These are phyloP conservation scores for Pelusios castaneus DNA, from an alignment of 2,113 vertebrate genomes.

Conservation along the genomic window DNA sequence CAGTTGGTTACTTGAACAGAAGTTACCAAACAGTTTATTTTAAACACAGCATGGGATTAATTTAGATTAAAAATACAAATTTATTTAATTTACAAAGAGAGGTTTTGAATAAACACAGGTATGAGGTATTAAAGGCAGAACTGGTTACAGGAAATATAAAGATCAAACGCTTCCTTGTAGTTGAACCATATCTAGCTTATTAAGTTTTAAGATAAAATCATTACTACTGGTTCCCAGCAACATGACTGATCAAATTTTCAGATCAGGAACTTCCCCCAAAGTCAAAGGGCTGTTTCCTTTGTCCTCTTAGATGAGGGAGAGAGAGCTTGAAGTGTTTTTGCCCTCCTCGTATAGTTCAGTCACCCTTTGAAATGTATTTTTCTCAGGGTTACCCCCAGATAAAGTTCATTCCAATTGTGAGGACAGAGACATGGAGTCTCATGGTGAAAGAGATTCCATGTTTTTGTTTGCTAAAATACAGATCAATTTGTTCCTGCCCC, in stretches of 20 bases:
- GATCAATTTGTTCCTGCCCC: not conserved
- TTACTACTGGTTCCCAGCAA: not conserved
- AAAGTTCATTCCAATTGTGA: not conserved
- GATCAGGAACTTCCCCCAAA: not conserved
- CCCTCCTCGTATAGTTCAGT: not conserved
- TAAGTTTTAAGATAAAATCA: not conserved
- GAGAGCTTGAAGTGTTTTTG: not conserved
- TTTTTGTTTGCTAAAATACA: too few species aligned
- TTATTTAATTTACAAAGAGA: not conserved
- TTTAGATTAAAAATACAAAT: not conserved
- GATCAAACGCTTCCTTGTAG: not conserved
- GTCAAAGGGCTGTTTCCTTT: not conserved
- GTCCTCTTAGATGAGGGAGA: not conserved
- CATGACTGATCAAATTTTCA: not conserved
- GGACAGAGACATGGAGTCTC: not conserved
- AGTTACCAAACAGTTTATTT: not conserved
- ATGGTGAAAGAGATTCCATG: not conserved
- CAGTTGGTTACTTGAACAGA: not conserved
- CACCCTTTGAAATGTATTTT: not conserved
- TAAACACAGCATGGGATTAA: not conserved
- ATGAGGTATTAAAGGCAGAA: not conserved
- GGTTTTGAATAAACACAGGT: not conserved
- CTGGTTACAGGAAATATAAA: not conserved
- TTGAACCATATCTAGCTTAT: not conserved
- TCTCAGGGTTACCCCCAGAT: not conserved